Evolutionary conservation across 2,113 vertebrate species (phyloP), one percentile per base, ranked within the genome.

Genomic region (Picathartes gymnocephalus): DNA sequence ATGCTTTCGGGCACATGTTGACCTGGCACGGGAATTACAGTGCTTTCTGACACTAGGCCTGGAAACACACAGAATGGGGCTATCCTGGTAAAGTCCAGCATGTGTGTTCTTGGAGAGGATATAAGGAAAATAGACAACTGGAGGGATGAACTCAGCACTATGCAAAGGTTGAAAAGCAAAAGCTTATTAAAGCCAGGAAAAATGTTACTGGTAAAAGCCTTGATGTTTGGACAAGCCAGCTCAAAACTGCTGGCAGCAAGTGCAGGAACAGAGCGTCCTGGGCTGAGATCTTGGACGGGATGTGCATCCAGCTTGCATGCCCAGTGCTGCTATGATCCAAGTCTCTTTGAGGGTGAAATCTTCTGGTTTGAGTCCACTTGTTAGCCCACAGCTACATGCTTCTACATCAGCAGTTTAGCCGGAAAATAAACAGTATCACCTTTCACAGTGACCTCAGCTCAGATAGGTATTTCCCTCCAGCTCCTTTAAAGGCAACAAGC

Each of bases 201-300:
- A 60, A 62, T 78, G n/a, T 70, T 90, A 70, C 20, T 93, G 62
- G 62, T 88, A 83, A 95, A 93, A 92, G 50, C 76, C 30, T 62
- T 81, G 64, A 50, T 61, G n/a, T 69, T 37, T 54, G 45, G 64
- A 83, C 56, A 68, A 73, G 82, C 30, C 79, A 93, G 56, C 60
- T 90, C 58, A 88, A 74, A 78, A 69, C 64, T 74, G 69, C 68
- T 93, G 94, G 79, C 95, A 97, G 72, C 11, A 81, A 96, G 42
- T 1, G 4, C 33, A 45, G 44, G 88, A 96, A 95, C 92, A 94
- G 64, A 73, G 82, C 0, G 44, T 92, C 60, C 91, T 74, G 44
- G 51, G 60, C 91, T 86, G 66, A 54, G 39, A 86, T 56, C 88
- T 88, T 4, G 0, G 82, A 90, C 35, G 25, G 10, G 51, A 83